phyloP scores from a whole-genome alignment of 2,797 vertebrate species.

The Gambelia wislizenii region DNA sequence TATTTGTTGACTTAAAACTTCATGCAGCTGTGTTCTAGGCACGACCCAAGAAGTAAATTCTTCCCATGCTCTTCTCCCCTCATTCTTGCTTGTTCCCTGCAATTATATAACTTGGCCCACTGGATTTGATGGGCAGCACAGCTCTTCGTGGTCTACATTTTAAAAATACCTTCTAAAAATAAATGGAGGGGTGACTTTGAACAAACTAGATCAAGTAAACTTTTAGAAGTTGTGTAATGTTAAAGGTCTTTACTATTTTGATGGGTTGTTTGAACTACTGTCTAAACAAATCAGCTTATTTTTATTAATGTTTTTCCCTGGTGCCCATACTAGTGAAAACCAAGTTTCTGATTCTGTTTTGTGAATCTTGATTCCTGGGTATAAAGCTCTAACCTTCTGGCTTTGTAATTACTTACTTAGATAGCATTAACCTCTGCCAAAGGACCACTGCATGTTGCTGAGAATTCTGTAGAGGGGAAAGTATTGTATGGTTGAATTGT shows the following conservation, averaged over 20 bases:
- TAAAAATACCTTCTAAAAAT: conserved; percentile 37
- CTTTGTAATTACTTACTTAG: background rate
- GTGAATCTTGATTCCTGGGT: background rate
- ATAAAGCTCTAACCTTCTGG: background rate
- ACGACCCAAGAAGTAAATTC: background rate
- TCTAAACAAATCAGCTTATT: background rate
- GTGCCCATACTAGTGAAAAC: background rate
- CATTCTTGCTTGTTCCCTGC: background rate
- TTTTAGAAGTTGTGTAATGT: conserved; percentile 23
- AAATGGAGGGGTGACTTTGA: conserved; percentile 33
- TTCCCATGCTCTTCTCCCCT: background rate
- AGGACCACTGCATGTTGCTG: background rate
- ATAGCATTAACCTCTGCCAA: background rate
- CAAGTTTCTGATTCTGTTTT: background rate
- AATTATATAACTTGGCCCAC: conserved; percentile 34
- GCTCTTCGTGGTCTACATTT: conserved; percentile 34
- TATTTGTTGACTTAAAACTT: background rate
- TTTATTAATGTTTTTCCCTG: background rate
- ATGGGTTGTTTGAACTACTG: background rate
- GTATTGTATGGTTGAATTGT: background rate
- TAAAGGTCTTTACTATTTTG: conserved; percentile 1
- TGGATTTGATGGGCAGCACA: background rate
- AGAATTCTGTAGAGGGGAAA: background rate
- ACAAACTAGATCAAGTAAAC: conserved; percentile 33
- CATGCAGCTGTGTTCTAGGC: background rate